A percentile compares a stretch with the other conserved stretches of the same genome.
These are phyloP conservation scores for Zoanthus gigantus DNA, from an alignment of 92 coral and sea anemone species.

Conservation along the genomic window DNA sequence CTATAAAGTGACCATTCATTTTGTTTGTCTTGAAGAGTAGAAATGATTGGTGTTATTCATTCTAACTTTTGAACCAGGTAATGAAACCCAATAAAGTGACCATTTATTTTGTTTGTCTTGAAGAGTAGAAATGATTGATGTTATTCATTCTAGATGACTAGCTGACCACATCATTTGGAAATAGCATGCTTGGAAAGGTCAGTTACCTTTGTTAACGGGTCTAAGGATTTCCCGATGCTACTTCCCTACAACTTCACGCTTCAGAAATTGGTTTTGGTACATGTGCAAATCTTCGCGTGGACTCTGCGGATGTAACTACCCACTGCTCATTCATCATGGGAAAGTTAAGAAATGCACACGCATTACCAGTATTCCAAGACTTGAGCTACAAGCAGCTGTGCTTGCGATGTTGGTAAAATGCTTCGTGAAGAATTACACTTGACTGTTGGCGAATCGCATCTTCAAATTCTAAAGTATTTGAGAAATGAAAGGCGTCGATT, in stretches of 20 bases:
- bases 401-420: neutral
- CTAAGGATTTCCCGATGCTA: conserved; percentile 65
- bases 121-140: too few relatives aligned
- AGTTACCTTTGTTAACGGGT: conserved; percentile 52
- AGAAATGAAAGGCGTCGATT: conserved; percentile 48
- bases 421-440: neutral
- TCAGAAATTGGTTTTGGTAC: conserved; percentile 66
- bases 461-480: too few relatives aligned
- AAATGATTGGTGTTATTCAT: too few relatives aligned
- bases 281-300: conserved; percentile 51
- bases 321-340: conserved; percentile 68
- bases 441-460: too few relatives aligned
- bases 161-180: conserved; percentile 4
- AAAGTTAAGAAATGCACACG: conserved; percentile 62
- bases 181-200: conserved; percentile 60
- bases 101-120: too few relatives aligned
- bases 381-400: conserved; percentile 72
- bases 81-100: too few relatives aligned
- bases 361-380: conserved; percentile 61
- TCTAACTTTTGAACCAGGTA: too few relatives aligned
- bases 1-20: too few relatives aligned
- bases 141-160: neutral
- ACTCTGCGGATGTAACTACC: conserved; percentile 49
- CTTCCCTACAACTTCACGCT: conserved; percentile 62
- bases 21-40: too few relatives aligned